Conservation (phyloP, 2,113 vertebrate species). For the Dendropsophus ebraccatus region DNA sequence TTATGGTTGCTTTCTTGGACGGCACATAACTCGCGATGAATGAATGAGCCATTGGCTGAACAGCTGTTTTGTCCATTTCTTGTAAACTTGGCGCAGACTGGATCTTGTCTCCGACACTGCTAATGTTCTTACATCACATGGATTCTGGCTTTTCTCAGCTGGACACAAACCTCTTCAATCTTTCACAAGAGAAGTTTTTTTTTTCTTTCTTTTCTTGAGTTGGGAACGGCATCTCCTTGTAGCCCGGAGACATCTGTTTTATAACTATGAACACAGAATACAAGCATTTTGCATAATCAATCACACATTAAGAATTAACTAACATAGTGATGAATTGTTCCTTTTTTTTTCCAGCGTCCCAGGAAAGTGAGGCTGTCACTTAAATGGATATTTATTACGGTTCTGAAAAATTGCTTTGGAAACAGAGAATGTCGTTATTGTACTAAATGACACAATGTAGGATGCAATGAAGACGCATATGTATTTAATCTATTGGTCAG, state of each 20-base stretch:
- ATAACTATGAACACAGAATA: conserved; percentile 55
- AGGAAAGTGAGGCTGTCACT: conserved; percentile 30
- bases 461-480: conserved; percentile 35
- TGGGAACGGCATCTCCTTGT: conserved; percentile 48
- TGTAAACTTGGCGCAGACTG: conserved; percentile 44
- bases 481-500: conserved; percentile 21
- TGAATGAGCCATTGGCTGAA: conserved; percentile 47
- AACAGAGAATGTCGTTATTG: conserved; percentile 24
- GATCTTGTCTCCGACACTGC: conserved; percentile 53
- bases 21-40: conserved; percentile 42
- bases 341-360: conserved; percentile 26
- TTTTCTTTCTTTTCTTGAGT: conserved; percentile 42
- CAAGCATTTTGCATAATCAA: conserved; percentile 54
- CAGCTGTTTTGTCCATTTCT: conserved; percentile 58
- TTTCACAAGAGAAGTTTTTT: conserved; percentile 53
- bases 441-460: conserved; percentile 17
- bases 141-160: conserved; percentile 57
- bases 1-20: conserved; percentile 40
- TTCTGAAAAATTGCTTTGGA: conserved; percentile 31
- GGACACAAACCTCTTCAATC: conserved; percentile 54
- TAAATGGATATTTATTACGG: conserved; percentile 52
- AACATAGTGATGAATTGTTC: conserved; percentile 54
- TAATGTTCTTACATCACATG: conserved; percentile 60
- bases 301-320: conserved; percentile 57
- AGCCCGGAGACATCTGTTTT: conserved; percentile 57